Evolutionary conservation across 2,888 invertebrate species (phyloP), one percentile per base, ranked within the genome.

Genomic region (Spisula solida): DNA sequence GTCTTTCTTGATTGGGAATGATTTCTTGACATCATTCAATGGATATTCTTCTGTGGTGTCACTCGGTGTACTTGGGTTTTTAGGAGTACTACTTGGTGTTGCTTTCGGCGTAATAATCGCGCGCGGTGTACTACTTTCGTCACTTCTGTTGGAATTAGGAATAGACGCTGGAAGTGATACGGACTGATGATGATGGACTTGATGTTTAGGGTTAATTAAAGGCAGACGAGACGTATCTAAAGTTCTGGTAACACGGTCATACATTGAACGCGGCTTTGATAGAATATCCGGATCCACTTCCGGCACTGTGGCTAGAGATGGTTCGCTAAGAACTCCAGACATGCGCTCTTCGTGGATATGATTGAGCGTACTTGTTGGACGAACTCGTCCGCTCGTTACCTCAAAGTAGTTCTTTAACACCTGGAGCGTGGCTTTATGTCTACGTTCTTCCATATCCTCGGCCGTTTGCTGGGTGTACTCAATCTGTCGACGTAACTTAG

Each of bases 321-420:
- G 92, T 70, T 92, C 92, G 86, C 92, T 92, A 18, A 92, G 88
- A 0, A 91, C 91, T 8, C 92, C 92, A 16, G 83, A 66, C 86
- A 92, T 66, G 48, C 92, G 88, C 41, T 92, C 92, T 16, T 92
- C 92, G 47, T 91, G 91, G 12, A 90, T 86, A 12, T 81, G 82
- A 70, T 91, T 92, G 25, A 89, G 47, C 41, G 86, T 87, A 47
- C 75, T 51, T 41, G 70, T 82, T 14, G 82, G 34, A 41, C 81
- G 83, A 0, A 89, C 86, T n/a, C 92, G 80, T 25, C 92, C 92
- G 47, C 91, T 92, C 0, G 92, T 90, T 6, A 92, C 91, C 83
- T 92, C 91, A 81, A 92, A 92, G 81, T 92, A 92, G 48, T 91
- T 91, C 81, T 90, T 91, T 81, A 92, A 78, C 31, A 92, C 75